Evolutionary conservation across 1,140 invertebrate species (phyloP), one percentile per base, ranked within the genome.

Genomic region (Marisa cornuarietis): DNA sequence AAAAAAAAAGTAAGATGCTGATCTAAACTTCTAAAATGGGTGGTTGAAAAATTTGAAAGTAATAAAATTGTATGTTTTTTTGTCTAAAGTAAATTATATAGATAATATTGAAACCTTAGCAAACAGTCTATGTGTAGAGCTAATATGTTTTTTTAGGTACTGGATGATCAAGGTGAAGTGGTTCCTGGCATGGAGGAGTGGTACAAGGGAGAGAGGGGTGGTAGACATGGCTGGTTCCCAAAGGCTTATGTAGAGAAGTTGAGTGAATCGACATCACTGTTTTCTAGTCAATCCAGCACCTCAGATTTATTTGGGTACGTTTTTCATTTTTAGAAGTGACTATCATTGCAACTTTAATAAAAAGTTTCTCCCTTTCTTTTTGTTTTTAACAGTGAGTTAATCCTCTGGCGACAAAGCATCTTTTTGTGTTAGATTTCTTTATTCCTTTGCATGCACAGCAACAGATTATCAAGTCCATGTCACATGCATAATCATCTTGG

Each of bases 181-280:
- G 98, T 99, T 89, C 97, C 97, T 16, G 98, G 98, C n/a, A 84
- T 84, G 83, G 83, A 84, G 74, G 83, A 84, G 52, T 99, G 98
- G 98, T 92, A 97, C 83, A 96, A 96, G 83, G 98, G 98, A 9
- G 95, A 97, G 88, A 83, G 88, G 52, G 93, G 95, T 87, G 96
- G 95, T 31, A 94, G 95, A 82, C 95, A 94, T 11, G 98, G 98
- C n/a, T 99, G 97, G 96, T 99, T 99, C 92, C 98, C 98, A 8
- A 96, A 98, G 91, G 96, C 96, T 10, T 99, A 99, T 90, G 97
- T 97, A n/a, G 89, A 90, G 77, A 85, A 85, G 69, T 82, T 87
- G 22, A 86, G 85, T 51, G 84, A 79, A 73, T 76, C 80, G 54
- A 81, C 83, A 7, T 31, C 69, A 13, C 22, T 51, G 42, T 77